Percentiles rank a stretch among this genome's conserved stretches.
Conservation (phyloP, 1,140 invertebrate species). For the Streblospio benedicti region DNA sequence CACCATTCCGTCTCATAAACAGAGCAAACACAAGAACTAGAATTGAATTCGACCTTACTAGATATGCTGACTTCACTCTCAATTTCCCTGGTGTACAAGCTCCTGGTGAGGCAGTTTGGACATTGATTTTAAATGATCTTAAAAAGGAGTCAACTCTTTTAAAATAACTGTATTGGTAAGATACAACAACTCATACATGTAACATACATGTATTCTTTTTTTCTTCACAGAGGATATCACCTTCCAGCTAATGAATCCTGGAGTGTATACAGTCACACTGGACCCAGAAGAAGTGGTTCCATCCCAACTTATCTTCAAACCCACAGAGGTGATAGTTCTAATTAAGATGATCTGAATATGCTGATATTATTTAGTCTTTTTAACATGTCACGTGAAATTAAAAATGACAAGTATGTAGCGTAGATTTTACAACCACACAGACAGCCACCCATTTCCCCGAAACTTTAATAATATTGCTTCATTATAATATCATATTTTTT, state of each 20-base stretch:
- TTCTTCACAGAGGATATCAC: constrained; percentile 31
- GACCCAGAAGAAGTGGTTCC: constrained; percentile 32
- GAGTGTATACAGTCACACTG: constrained; percentile 38
- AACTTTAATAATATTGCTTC: too few species aligned
- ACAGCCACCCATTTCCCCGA: too few species aligned
- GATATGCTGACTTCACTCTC: constrained; percentile 41
- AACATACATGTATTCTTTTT: too few species aligned
- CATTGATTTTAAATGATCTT: not conserved
- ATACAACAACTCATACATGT: too few species aligned
- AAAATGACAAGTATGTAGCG: too few species aligned
- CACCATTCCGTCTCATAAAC: constrained; percentile 39
- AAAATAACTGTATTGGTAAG: too few species aligned
- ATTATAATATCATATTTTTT: too few species aligned
- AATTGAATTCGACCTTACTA: constrained; percentile 42
- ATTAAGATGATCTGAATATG: not conserved
- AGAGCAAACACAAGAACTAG: constrained; percentile 38
- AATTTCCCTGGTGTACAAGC: constrained; percentile 38
- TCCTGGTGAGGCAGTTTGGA: constrained; percentile 24
- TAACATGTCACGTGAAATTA: too few species aligned
- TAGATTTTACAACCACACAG: too few species aligned
- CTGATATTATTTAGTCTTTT: too few species aligned
- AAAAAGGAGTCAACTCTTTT: too few species aligned
- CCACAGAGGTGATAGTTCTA: constrained; percentile 32
- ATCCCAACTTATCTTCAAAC: constrained; percentile 40
- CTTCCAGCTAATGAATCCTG: constrained; percentile 38